Base-by-base conservation (phyloP, 1,140 invertebrate genomes). In the Drosophila equinoxialis region DNA sequence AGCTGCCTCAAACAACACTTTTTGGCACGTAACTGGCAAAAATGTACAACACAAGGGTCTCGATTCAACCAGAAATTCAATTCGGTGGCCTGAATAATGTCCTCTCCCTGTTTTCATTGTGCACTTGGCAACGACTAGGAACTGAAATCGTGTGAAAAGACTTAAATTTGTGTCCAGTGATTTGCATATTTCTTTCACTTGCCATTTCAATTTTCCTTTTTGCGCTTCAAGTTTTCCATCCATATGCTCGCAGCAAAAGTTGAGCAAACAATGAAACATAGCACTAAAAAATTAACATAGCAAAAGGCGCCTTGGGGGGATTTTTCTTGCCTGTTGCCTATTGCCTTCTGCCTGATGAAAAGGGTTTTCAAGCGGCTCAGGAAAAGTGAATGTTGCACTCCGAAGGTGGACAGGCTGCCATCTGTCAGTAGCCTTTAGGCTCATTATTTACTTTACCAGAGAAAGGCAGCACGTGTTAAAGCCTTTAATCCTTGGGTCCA, bases 181-280 rank as follows among this genome's bases (percentile, higher is more conserved):
- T 87, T 86, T 83, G 79, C 79, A 86, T 87, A 67, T 74, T 79
- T 68, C 48, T 54, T 62, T 68, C 20, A 51, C 51, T 59, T 41
- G 59, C 59, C 17, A 62, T 39, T 59, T 42, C 39, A 33, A 51
- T 37, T 37, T 37, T 42, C 62, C 33, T 51, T 55, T 63, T 70
- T 17, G 10, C 74, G 23, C 55, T 30, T 39, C 35, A 69, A 42
- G 45, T 69, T 61, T 54, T 45, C 42, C 58, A 41, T 54, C 42
- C 58, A 77, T 72, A 81, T 68, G 61, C 14, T 39, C 41, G 35
- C 13, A 30, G 20, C 20, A 45, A 68, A 20, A 51, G 45, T 17
- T 48, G 54, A 68, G 35, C 61, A 72, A 30, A 67, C 74, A 76
- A 76, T 76, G 20, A 17, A 14, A 17, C 57, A 75, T 51, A 23